Conservation (phyloP, 2,113 vertebrate genomes). For the Casuarius casuarius region DNA sequence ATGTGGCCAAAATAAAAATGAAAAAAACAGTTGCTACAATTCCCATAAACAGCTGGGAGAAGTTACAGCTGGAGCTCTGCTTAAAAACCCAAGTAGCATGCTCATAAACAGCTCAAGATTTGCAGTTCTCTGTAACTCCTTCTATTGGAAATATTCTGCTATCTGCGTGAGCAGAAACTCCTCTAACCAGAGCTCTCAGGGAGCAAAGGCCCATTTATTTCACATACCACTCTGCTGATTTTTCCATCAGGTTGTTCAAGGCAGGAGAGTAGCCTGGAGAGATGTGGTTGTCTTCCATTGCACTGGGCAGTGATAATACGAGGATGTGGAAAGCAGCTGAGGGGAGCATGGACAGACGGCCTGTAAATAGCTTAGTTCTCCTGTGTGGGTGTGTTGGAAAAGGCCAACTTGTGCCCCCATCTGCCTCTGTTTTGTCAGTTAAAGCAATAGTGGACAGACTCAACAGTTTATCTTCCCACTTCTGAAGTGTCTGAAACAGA, state of each 20-base stretch:
- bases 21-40: not conserved
- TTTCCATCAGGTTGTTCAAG: not conserved
- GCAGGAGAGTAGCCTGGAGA: not conserved
- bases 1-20: not conserved
- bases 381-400: not conserved
- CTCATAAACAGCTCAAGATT: not conserved
- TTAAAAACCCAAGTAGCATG: not conserved
- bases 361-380: not conserved
- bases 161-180: not conserved
- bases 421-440: not conserved
- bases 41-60: not conserved
- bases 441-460: not conserved
- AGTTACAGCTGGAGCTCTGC: not conserved
- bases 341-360: accelerated
- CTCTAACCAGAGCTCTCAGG: not conserved
- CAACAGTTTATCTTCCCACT: not conserved
- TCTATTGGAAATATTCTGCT: not conserved
- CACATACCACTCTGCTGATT: not conserved
- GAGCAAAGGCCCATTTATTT: not conserved
- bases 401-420: not conserved
- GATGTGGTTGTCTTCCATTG: not conserved
- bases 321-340: not conserved
- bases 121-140: not conserved
- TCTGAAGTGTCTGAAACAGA: not conserved
- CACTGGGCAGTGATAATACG: not conserved